These are phyloP conservation scores for Rhincodon typus DNA, from an alignment of 2,797 vertebrate genomes.

Conservation along the genomic window DNA sequence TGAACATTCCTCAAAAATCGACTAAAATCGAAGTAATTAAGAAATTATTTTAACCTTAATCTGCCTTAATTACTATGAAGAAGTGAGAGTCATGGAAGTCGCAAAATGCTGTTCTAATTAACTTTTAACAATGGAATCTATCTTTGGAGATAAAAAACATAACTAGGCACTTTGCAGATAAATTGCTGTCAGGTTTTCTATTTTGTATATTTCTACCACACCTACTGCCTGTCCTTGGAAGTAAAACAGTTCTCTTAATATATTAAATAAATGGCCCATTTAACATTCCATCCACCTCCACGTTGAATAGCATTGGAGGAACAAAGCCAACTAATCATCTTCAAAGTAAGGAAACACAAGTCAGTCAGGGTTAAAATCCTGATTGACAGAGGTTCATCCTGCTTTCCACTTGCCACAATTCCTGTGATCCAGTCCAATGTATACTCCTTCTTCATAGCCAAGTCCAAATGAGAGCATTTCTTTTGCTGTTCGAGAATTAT, in stretches of 20 bases:
- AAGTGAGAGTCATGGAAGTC: neutral
- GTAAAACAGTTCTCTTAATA: neutral
- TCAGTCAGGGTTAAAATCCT: neutral
- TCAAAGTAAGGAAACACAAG: neutral
- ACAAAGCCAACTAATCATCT: neutral
- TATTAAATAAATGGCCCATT: neutral
- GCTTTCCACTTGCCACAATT: neutral
- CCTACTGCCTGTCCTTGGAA: neutral
- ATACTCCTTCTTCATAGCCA: neutral
- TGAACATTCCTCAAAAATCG: neutral
- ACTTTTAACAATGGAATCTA: neutral
- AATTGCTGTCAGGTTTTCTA: too few species aligned
- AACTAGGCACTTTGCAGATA: neutral
- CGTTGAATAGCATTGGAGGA: neutral
- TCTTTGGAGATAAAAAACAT: neutral
- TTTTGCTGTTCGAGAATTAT: neutral
- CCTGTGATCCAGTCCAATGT: neutral
- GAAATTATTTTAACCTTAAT: neutral
- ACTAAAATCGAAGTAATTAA: neutral
- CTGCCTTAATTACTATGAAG: neutral
- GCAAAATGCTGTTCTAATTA: neutral
- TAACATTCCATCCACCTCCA: neutral
- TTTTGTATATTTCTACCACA: neutral
- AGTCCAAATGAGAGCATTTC: neutral
- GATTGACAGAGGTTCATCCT: neutral